These are phyloP conservation scores for Ataeniobius toweri DNA, from an alignment of 2,797 vertebrate genomes.

Conservation along the genomic window DNA sequence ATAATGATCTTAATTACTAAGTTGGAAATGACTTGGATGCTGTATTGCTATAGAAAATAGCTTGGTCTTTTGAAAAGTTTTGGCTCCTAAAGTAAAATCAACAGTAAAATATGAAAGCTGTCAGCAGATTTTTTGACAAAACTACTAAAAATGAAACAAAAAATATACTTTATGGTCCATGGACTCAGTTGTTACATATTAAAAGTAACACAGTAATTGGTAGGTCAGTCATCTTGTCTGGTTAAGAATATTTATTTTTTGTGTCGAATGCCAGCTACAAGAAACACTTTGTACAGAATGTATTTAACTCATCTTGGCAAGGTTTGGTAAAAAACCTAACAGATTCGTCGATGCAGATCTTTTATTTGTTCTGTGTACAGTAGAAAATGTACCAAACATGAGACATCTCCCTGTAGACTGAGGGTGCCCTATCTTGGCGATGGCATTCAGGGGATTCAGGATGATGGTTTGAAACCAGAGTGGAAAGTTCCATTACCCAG, in stretches of 20 bases:
- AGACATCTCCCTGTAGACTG: conserved; percentile 23
- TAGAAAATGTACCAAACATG: conserved; percentile 33
- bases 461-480: conserved; percentile 63
- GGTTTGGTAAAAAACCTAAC: not conserved
- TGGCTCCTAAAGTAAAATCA: not conserved
- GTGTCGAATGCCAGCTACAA: not conserved
- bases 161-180: not conserved
- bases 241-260: not conserved
- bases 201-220: not conserved
- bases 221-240: not conserved
- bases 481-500: conserved; percentile 59
- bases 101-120: not conserved
- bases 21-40: not conserved
- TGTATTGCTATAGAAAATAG: not conserved
- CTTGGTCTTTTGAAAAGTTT: not conserved
- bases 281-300: not conserved
- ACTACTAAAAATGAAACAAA: not conserved
- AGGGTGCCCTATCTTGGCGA: conserved; percentile 46
- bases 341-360: not conserved
- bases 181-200: not conserved
- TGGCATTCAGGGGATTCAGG: conserved; percentile 42
- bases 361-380: conserved; percentile 31
- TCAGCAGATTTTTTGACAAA: not conserved
- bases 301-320: not conserved
- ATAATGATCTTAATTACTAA: not conserved